These are phyloP conservation scores for Boulengeromyrus knoepffleri DNA, from an alignment of 2,113 vertebrate genomes.

Conservation along the genomic window DNA sequence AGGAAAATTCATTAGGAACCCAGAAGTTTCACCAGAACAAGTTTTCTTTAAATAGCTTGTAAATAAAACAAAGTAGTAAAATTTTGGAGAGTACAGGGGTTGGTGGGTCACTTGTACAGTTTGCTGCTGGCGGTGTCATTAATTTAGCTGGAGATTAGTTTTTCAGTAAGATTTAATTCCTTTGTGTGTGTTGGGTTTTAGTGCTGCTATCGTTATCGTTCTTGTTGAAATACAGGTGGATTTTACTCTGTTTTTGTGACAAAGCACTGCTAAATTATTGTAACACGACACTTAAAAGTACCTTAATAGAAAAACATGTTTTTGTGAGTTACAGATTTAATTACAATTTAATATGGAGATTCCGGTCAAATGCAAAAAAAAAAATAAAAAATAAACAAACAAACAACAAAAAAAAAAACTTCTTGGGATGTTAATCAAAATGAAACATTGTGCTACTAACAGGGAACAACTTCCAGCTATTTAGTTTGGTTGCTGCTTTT, in stretches of 20 bases:
- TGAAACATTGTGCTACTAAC: neutral
- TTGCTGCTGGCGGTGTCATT: slow-evolving; percentile 30
- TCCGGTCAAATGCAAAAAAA: neutral
- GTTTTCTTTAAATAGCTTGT: neutral
- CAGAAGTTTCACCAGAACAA: neutral
- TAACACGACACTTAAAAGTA: neutral
- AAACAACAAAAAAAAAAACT: neutral
- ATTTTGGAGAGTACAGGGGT: neutral
- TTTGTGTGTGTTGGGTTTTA: neutral
- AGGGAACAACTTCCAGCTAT: neutral
- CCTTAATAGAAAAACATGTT: neutral
- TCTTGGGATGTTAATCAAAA: neutral
- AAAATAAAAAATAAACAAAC: too few species aligned
- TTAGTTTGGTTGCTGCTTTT: neutral
- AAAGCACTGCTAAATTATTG: neutral
- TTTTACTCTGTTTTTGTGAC: neutral
- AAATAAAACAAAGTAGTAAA: neutral
- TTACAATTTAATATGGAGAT: neutral
- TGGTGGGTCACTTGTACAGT: slow-evolving; percentile 32
- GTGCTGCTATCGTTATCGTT: neutral
- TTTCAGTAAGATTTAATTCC: neutral
- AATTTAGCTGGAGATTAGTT: slow-evolving; percentile 50
- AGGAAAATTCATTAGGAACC: neutral
- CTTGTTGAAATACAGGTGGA: neutral
- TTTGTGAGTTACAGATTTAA: neutral